Evolutionary conservation across 2,888 invertebrate genomes (phyloP).

Genomic region (Erannis defoliaria): DNA sequence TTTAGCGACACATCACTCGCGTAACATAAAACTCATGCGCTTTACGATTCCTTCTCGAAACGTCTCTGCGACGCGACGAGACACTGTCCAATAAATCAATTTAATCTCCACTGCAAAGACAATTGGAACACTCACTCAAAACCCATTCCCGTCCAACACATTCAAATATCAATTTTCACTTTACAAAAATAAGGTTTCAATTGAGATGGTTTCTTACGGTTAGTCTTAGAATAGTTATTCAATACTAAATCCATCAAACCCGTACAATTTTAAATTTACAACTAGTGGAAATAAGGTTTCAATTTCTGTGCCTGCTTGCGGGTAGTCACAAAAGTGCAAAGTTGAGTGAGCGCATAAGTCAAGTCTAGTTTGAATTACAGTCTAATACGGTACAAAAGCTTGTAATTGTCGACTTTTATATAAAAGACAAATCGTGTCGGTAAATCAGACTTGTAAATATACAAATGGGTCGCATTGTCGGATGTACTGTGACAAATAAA

Average conservation of each 20-base stretch:
- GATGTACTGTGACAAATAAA: conserved; percentile 36
- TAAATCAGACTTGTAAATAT: conserved; percentile 71
- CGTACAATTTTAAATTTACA: conserved; percentile 7
- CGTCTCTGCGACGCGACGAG: conserved; percentile 73
- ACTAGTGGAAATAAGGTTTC: conserved; percentile 24
- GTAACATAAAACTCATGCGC: conserved; percentile 57
- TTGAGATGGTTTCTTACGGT: not conserved
- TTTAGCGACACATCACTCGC: conserved; percentile 73
- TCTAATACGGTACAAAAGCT: conserved; percentile 72
- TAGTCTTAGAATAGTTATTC: conserved; percentile 1
- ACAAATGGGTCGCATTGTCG: conserved; percentile 60
- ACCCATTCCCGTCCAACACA: conserved; percentile 32
- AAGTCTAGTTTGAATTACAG: conserved; percentile 65
- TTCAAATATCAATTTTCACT: not conserved
- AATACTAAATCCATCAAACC: not conserved
- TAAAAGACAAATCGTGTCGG: conserved; percentile 54
- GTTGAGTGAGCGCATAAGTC: conserved; percentile 70
- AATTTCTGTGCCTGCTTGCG: conserved; percentile 34
- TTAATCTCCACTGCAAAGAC: conserved; percentile 77
- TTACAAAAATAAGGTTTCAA: conserved; percentile 1
- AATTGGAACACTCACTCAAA: conserved; percentile 64
- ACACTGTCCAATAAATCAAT: conserved; percentile 79
- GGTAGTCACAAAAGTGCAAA: conserved; percentile 49
- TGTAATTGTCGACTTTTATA: conserved; percentile 79
- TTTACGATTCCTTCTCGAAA: conserved; percentile 75